Evolutionary conservation across 2,797 vertebrate genomes (phyloP).

Genomic region (Anas acuta): DNA sequence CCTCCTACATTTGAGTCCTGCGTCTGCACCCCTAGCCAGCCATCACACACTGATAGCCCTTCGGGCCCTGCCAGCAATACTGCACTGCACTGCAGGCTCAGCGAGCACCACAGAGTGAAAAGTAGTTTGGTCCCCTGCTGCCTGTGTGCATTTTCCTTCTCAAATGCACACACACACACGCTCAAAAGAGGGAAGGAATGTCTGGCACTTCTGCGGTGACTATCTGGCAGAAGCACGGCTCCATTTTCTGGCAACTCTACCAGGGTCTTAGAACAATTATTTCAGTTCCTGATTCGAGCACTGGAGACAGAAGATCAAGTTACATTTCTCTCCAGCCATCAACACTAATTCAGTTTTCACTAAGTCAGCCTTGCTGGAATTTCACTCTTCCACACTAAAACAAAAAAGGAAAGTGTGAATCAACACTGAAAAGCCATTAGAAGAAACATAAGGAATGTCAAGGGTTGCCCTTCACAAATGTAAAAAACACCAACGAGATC

Average conservation of each 20-base stretch:
- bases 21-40: not conserved
- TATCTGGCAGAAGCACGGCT: conserved; percentile 49
- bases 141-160: not conserved
- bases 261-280: conserved; percentile 63
- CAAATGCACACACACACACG: not conserved
- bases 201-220: conserved; percentile 61
- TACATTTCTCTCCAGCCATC: conserved; percentile 54
- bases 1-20: not conserved
- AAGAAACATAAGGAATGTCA: conserved; percentile 33
- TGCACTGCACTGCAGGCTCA: not conserved
- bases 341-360: conserved; percentile 65
- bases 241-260: conserved; percentile 46
- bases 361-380: conserved; percentile 67
- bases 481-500: not conserved
- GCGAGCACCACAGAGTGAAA: not conserved
- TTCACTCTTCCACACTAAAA: conserved; percentile 47
- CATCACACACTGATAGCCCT: not conserved
- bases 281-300: conserved; percentile 43
- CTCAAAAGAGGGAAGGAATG: conserved; percentile 36
- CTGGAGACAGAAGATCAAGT: conserved; percentile 55
- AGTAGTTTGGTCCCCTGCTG: not conserved
- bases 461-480: not conserved
- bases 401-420: conserved; percentile 24
- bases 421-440: conserved; percentile 40
- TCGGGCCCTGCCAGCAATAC: accelerated